These are phyloP conservation scores for Drosophila sp. DNA, from an alignment of 1,140 invertebrate species.

Conservation along the genomic window DNA sequence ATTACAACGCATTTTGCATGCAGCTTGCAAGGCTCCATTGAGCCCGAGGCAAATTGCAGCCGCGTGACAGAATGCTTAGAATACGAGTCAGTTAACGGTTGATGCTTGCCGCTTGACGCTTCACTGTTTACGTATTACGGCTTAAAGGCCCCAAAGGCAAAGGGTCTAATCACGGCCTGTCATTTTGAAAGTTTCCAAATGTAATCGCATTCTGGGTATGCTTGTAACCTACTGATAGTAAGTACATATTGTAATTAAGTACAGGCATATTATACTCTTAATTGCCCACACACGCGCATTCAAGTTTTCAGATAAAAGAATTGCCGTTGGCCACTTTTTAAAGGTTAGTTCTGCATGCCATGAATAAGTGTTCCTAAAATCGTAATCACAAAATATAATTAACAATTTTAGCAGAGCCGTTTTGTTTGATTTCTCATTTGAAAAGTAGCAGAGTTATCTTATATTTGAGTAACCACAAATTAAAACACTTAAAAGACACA, in stretches of 20 bases:
- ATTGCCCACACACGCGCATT: constrained; percentile 64
- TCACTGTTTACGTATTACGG: background rate
- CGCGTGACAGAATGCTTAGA: constrained; percentile 59
- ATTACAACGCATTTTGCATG: constrained; percentile 69
- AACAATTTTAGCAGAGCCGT: too few species aligned
- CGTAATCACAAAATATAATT: background rate
- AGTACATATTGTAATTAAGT: constrained; percentile 1
- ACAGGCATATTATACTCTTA: constrained; percentile 30
- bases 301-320: constrained; percentile 66
- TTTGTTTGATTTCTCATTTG: too few species aligned
- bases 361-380: constrained; percentile 23
- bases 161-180: constrained; percentile 16
- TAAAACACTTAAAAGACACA: too few species aligned
- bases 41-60: constrained; percentile 57
- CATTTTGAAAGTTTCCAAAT: constrained; percentile 24
- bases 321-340: constrained; percentile 50
- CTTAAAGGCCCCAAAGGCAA: constrained; percentile 10
- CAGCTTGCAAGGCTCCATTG: constrained; percentile 65
- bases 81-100: constrained; percentile 10
- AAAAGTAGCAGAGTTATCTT: too few species aligned
- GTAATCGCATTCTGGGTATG: constrained; percentile 12
- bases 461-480: too few species aligned
- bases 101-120: background rate
- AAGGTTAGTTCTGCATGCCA: constrained; percentile 10
- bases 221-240: constrained; percentile 8